Evolutionary conservation across 2,888 invertebrate genomes (phyloP).

Genomic region (Cosmia pyralina): DNA sequence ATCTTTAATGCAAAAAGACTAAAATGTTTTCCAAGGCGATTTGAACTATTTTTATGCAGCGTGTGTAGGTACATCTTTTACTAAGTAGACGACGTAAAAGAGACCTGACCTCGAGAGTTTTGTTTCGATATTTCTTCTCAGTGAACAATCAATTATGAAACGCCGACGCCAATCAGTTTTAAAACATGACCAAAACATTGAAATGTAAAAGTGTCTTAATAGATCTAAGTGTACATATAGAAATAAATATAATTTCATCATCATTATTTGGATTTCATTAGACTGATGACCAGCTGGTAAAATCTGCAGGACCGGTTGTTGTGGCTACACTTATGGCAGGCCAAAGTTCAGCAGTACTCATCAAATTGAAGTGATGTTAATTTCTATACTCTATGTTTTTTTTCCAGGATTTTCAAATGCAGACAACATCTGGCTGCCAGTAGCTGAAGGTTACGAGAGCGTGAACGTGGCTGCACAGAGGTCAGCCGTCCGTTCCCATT

Average conservation of each 20-base stretch:
- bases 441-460: slow-evolving; percentile 89
- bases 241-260: too few relatives aligned
- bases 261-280: too few relatives aligned
- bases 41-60: background rate
- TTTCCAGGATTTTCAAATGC: slow-evolving; percentile 90
- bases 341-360: too few relatives aligned
- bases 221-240: background rate
- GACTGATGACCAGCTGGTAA: background rate
- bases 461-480: slow-evolving; percentile 90
- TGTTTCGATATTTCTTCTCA: background rate
- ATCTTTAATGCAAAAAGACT: background rate
- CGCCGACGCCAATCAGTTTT: background rate
- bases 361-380: background rate
- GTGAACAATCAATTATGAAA: too few relatives aligned
- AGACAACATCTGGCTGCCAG: slow-evolving; percentile 91
- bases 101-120: background rate
- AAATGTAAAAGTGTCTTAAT: background rate
- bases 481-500: slow-evolving; percentile 87
- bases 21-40: background rate
- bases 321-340: background rate
- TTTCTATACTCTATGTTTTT: background rate
- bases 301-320: background rate
- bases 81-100: background rate
- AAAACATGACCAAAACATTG: background rate
- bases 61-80: background rate